A percentile compares a stretch with the other conserved stretches of the same genome.
Conservation (phyloP, 2,113 vertebrate genomes). For the Egretta garzetta region DNA sequence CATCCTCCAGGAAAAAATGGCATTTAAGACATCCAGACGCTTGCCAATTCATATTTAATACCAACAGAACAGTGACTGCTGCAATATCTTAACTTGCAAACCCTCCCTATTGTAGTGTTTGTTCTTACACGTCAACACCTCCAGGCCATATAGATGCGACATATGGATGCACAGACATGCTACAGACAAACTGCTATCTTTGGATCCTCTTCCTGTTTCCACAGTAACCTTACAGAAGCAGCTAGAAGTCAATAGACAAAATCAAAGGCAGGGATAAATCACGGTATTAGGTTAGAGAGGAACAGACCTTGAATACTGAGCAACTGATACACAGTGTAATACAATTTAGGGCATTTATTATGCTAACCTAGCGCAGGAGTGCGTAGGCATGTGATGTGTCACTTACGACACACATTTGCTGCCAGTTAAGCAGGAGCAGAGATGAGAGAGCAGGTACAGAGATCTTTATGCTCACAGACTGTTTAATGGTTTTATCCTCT, state of each 20-base stretch:
- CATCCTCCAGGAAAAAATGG: not conserved
- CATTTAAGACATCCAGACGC: not conserved
- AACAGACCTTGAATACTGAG: constrained; percentile 65
- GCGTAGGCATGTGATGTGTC: not conserved
- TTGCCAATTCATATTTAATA: not conserved
- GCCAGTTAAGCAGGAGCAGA: constrained; percentile 7
- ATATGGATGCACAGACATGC: constrained; percentile 23
- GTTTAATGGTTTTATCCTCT: not conserved
- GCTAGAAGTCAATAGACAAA: constrained; percentile 64
- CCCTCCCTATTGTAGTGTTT: not conserved
- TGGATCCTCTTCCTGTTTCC: constrained; percentile 46
- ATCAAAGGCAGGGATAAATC: constrained; percentile 65
- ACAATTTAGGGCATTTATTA: constrained; percentile 52
- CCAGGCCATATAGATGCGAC: constrained; percentile 15
- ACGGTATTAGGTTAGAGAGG: constrained; percentile 67
- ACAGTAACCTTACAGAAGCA: constrained; percentile 61
- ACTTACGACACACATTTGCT: not conserved
- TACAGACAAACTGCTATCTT: constrained; percentile 28
- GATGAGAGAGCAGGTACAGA: not conserved
- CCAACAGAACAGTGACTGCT: not conserved
- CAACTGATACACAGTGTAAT: constrained; percentile 36
- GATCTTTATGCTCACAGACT: not conserved
- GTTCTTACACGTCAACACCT: not conserved
- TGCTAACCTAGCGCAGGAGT: constrained; percentile 38
- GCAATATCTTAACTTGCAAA: not conserved